Evolutionary conservation across 2,113 vertebrate genomes (phyloP).

Genomic region (Eleginops maclovinus): DNA sequence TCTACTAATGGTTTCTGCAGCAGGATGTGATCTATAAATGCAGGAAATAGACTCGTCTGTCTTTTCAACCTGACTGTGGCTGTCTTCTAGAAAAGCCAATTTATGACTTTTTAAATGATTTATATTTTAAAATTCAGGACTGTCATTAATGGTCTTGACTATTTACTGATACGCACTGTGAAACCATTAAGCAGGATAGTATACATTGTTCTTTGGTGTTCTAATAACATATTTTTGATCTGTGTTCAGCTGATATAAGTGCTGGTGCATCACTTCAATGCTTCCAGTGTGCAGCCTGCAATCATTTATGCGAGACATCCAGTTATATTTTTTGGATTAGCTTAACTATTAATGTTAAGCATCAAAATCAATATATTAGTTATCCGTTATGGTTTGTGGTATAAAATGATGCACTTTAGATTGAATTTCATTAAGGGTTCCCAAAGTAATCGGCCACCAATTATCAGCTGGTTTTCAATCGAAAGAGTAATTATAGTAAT

Average conservation of each 20-base stretch:
- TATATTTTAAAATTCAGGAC: neutral
- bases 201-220: neutral
- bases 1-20: slow-evolving; percentile 72
- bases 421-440: neutral
- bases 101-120: neutral
- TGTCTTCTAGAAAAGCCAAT: slow-evolving; percentile 6
- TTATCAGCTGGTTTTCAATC: too few relatives aligned
- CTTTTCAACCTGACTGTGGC: slow-evolving; percentile 30
- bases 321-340: too few relatives aligned
- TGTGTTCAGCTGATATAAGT: neutral
- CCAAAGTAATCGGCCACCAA: too few relatives aligned
- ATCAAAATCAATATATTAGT: neutral
- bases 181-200: neutral
- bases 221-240: neutral
- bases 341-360: too few relatives aligned
- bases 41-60: slow-evolving; percentile 35
- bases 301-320: too few relatives aligned
- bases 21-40: slow-evolving; percentile 54
- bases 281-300: neutral
- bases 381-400: neutral
- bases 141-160: too few relatives aligned
- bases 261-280: neutral
- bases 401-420: too few relatives aligned
- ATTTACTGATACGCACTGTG: neutral
- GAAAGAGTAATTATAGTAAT: too few relatives aligned